These are phyloP conservation scores for Cyrtonyx montezumae DNA, from an alignment of 2,113 vertebrate species.

Conservation along the genomic window DNA sequence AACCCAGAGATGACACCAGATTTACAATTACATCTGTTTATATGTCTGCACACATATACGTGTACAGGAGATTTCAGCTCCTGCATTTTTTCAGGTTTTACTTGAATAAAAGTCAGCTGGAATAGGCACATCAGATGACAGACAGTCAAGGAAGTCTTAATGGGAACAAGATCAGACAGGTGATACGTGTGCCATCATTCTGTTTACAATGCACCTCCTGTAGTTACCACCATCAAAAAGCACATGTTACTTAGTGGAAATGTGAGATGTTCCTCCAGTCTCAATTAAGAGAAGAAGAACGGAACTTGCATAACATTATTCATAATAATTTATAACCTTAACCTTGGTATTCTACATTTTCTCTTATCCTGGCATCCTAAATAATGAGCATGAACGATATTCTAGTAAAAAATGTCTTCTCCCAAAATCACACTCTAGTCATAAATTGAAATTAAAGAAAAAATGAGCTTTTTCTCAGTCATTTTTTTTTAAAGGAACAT, in stretches of 20 bases:
- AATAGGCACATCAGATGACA: not conserved
- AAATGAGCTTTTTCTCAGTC: not conserved
- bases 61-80: not conserved
- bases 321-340: not conserved
- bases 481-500: not conserved
- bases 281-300: not conserved
- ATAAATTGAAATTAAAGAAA: constrained; percentile 19
- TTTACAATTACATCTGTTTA: not conserved
- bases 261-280: not conserved
- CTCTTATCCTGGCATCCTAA: not conserved
- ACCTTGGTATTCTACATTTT: not conserved
- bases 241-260: not conserved
- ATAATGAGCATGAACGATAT: not conserved
- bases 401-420: not conserved
- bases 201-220: not conserved
- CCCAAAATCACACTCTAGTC: not conserved
- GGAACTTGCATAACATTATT: not conserved
- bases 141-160: not conserved
- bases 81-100: not conserved
- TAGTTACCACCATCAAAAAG: not conserved
- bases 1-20: not conserved
- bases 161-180: not conserved
- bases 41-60: fast-evolving
- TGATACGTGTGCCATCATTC: fast-evolving
- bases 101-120: not conserved